These are phyloP conservation scores for Baryphthengus martii DNA, from an alignment of 2,113 vertebrate species.

Conservation along the genomic window DNA sequence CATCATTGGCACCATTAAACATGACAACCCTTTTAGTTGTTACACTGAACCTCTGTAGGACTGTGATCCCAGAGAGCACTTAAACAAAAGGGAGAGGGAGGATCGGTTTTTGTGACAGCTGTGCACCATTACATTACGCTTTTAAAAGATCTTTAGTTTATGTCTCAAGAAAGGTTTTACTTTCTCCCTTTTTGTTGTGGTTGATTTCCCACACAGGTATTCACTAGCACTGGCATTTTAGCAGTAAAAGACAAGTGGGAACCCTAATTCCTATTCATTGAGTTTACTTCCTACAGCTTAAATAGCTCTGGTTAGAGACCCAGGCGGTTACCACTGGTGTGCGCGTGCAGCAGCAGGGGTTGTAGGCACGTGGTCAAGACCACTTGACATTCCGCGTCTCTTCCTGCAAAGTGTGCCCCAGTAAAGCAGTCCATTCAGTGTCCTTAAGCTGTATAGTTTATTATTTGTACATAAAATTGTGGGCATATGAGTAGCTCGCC, in stretches of 20 bases:
- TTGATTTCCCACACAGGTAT: neutral
- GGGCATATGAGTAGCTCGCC: neutral
- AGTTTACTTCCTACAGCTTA: neutral
- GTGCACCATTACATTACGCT: neutral
- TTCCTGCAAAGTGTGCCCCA: neutral
- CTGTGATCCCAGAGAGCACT: slow-evolving; percentile 9
- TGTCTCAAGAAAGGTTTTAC: neutral
- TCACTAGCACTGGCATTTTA: neutral
- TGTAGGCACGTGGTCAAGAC: neutral
- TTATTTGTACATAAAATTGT: neutral
- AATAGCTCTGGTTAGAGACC: neutral
- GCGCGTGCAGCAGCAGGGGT: neutral
- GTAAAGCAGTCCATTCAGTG: neutral
- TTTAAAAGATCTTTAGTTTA: neutral
- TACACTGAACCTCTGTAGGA: slow-evolving; percentile 25
- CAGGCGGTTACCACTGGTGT: neutral
- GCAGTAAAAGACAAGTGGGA: neutral
- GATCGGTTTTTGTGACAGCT: neutral
- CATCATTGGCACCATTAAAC: slow-evolving; percentile 63
- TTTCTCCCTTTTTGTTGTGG: neutral
- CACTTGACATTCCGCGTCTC: neutral
- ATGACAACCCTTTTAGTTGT: slow-evolving; percentile 49
- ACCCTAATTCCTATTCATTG: neutral
- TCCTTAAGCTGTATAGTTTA: neutral
- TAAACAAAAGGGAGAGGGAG: neutral